These are phyloP conservation scores for Cheiracanthium punctorium DNA, from an alignment of 2,888 invertebrate species.

Conservation along the genomic window DNA sequence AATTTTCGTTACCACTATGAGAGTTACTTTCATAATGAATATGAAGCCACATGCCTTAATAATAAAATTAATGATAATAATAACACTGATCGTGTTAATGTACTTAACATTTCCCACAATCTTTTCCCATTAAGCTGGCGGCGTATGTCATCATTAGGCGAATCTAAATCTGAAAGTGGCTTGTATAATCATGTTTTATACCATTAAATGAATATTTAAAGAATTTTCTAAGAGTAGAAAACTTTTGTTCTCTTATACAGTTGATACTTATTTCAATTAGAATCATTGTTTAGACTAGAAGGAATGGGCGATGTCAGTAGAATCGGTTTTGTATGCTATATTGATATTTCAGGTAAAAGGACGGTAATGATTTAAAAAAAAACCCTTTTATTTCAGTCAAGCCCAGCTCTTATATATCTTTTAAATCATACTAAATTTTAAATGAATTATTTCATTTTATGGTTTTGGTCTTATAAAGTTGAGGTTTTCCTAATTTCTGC, in stretches of 20 bases:
- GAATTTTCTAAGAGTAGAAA: background rate
- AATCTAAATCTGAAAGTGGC: constrained; percentile 8
- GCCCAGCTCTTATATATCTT: too few relatives aligned
- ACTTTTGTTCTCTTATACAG: background rate
- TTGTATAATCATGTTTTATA: constrained; percentile 14
- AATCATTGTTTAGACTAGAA: background rate
- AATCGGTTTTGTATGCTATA: background rate
- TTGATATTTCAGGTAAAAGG: background rate
- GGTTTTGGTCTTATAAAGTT: too few relatives aligned
- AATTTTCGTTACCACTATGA: constrained; percentile 16
- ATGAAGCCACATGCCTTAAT: constrained; percentile 56
- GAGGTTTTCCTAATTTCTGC: too few relatives aligned
- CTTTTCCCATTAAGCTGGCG: background rate
- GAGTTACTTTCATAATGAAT: constrained; percentile 20
- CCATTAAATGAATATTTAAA: background rate
- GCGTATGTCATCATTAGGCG: background rate
- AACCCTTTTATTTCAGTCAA: too few relatives aligned
- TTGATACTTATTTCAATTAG: background rate
- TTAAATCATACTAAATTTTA: too few relatives aligned
- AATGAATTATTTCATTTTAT: too few relatives aligned
- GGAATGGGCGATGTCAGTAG: background rate
- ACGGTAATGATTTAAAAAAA: too few relatives aligned
- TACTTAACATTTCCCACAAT: constrained; percentile 17
- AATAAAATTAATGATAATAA: too few relatives aligned
- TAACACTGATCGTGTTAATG: too few relatives aligned